These are phyloP conservation scores for Lophura nycthemera DNA, from an alignment of 2,113 vertebrate species.

Conservation along the genomic window DNA sequence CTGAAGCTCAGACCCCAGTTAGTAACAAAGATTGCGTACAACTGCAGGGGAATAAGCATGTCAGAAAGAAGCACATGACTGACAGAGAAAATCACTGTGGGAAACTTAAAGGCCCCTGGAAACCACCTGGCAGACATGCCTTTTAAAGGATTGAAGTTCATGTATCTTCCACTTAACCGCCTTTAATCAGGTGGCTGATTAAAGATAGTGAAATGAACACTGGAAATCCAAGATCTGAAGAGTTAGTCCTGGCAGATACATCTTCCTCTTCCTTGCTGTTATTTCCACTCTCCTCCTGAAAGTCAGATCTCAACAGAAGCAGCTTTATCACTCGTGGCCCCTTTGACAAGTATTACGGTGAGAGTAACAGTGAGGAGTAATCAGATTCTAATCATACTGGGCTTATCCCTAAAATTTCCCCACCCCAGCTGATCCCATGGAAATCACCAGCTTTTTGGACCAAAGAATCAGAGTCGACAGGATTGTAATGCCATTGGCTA, in stretches of 20 bases:
- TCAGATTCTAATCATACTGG: not conserved
- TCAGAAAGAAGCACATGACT: not conserved
- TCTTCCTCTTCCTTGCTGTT: not conserved
- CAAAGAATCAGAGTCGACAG: not conserved
- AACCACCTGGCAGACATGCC: conserved; percentile 67
- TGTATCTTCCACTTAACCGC: not conserved
- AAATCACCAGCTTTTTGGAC: not conserved
- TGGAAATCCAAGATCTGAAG: not conserved
- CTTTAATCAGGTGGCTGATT: not conserved
- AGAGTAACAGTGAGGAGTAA: not conserved
- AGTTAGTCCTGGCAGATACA: not conserved
- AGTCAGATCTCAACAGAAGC: not conserved
- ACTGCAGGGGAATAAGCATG: not conserved
- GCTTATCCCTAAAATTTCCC: not conserved
- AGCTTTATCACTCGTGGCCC: not conserved
- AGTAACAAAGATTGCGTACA: not conserved
- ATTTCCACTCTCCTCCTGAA: not conserved
- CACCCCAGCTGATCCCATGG: not conserved
- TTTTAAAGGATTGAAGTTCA: not conserved
- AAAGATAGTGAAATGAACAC: not conserved
- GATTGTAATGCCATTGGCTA: not conserved
- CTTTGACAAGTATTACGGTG: not conserved
- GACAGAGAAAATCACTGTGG: not conserved
- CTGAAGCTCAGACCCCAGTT: not conserved
- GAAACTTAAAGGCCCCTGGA: conserved; percentile 68